phyloP scores from a whole-genome alignment of 2,888 invertebrate genomes.

The Apotomis capreana region DNA sequence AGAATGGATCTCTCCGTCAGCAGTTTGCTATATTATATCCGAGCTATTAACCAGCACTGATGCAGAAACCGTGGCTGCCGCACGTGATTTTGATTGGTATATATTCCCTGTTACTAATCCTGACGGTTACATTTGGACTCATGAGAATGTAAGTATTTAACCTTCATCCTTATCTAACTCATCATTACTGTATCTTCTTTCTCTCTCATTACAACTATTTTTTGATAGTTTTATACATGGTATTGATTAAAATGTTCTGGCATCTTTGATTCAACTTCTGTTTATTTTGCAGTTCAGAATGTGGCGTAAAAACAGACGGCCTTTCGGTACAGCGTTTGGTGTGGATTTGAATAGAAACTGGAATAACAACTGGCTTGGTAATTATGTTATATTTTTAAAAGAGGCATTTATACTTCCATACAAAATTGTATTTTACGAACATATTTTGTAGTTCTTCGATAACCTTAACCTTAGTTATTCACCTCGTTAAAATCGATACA shows the following conservation, averaged over 20 bases:
- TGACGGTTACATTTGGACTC: conserved; percentile 89
- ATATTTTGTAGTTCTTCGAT: too few relatives aligned
- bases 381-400: conserved; percentile 35
- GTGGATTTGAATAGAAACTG: conserved; percentile 89
- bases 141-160: conserved; percentile 79
- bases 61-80: conserved; percentile 70
- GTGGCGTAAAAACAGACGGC: conserved; percentile 86
- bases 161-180: not conserved
- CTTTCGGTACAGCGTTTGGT: conserved; percentile 78
- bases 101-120: conserved; percentile 90
- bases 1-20: conserved; percentile 89
- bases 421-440: too few relatives aligned
- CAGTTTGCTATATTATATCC: conserved; percentile 84
- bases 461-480: too few relatives aligned
- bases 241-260: too few relatives aligned
- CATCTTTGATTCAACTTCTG: not conserved
- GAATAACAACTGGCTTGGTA: conserved; percentile 85
- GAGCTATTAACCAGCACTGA: conserved; percentile 84
- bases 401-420: too few relatives aligned
- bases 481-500: too few relatives aligned
- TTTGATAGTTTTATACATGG: too few relatives aligned
- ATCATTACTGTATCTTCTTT: too few relatives aligned
- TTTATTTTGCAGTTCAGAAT: conserved; percentile 84
- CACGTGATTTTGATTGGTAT: conserved; percentile 87
- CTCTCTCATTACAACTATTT: too few relatives aligned